These are phyloP conservation scores for Leptinotarsa tumamoca DNA, from an alignment of 2,888 invertebrate genomes.

Conservation along the genomic window DNA sequence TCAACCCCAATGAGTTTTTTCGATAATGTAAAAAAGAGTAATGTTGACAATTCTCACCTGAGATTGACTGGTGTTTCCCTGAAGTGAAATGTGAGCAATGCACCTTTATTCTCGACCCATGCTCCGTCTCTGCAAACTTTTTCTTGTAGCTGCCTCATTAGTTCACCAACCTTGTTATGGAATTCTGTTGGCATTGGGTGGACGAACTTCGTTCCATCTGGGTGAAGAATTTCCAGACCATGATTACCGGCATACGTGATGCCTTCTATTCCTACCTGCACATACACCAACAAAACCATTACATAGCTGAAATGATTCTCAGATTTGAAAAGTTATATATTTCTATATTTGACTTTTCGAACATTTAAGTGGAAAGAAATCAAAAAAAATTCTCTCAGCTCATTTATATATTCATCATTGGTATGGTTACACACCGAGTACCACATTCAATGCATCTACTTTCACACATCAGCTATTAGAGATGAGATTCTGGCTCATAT, in stretches of 20 bases:
- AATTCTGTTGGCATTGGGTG: slow-evolving; percentile 91
- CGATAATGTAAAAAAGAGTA: too few relatives aligned
- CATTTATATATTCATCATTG: too few relatives aligned
- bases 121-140: slow-evolving; percentile 88
- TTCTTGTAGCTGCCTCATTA: slow-evolving; percentile 85
- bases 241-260: slow-evolving; percentile 93
- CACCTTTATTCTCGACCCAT: slow-evolving; percentile 93
- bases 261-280: slow-evolving; percentile 84
- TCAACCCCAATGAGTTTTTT: too few relatives aligned
- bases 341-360: too few relatives aligned
- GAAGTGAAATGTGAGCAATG: slow-evolving; percentile 87
- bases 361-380: too few relatives aligned
- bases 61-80: slow-evolving; percentile 82
- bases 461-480: too few relatives aligned
- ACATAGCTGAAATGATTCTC: too few relatives aligned
- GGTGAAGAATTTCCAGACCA: slow-evolving; percentile 88
- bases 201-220: slow-evolving; percentile 90
- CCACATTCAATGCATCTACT: too few relatives aligned
- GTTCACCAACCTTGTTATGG: slow-evolving; percentile 81
- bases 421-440: too few relatives aligned
- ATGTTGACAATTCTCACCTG: slow-evolving; percentile 60
- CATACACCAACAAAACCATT: background rate
- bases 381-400: too few relatives aligned
- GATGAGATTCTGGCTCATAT: too few relatives aligned
- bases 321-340: too few relatives aligned